Evolutionary conservation across 2,888 invertebrate genomes (phyloP).

Genomic region (Meiosimyza platycephala): DNA sequence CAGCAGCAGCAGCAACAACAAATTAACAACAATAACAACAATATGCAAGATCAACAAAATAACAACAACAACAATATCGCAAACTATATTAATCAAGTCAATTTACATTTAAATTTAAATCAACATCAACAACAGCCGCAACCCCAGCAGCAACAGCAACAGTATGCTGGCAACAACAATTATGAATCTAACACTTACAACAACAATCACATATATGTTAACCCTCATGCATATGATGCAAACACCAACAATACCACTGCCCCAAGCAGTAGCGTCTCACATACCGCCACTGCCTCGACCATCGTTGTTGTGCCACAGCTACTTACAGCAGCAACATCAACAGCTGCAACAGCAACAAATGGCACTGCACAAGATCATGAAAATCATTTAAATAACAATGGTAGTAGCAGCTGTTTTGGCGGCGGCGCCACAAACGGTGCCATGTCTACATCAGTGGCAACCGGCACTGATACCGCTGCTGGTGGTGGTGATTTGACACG

Average conservation of each 20-base stretch:
- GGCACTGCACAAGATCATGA: slow-evolving; percentile 43
- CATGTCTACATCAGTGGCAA: neutral
- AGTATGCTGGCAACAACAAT: slow-evolving; percentile 22
- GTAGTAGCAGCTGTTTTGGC: slow-evolving; percentile 27
- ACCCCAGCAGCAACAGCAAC: slow-evolving; percentile 45
- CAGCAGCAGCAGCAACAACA: slow-evolving; percentile 34
- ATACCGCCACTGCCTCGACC: slow-evolving; percentile 39
- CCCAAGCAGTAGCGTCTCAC: slow-evolving; percentile 49
- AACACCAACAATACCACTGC: slow-evolving; percentile 50
- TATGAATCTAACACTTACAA: slow-evolving; percentile 44
- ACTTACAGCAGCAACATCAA: slow-evolving; percentile 3
- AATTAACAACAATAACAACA: slow-evolving; percentile 37
- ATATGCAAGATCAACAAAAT: slow-evolving; percentile 52
- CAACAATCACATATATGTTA: slow-evolving; percentile 65
- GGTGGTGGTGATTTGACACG: slow-evolving; percentile 52
- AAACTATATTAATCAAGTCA: slow-evolving; percentile 52
- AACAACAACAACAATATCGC: slow-evolving; percentile 49
- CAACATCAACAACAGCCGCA: slow-evolving; percentile 46
- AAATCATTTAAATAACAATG: slow-evolving; percentile 51
- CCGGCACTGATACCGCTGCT: neutral
- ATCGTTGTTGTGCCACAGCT: slow-evolving; percentile 40
- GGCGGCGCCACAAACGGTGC: neutral
- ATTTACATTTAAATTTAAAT: slow-evolving; percentile 49
- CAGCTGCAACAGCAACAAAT: slow-evolving; percentile 36
- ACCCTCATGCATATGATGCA: slow-evolving; percentile 64